Evolutionary conservation across 2,888 invertebrate species (phyloP).

Genomic region (Apocheima hispidaria): DNA sequence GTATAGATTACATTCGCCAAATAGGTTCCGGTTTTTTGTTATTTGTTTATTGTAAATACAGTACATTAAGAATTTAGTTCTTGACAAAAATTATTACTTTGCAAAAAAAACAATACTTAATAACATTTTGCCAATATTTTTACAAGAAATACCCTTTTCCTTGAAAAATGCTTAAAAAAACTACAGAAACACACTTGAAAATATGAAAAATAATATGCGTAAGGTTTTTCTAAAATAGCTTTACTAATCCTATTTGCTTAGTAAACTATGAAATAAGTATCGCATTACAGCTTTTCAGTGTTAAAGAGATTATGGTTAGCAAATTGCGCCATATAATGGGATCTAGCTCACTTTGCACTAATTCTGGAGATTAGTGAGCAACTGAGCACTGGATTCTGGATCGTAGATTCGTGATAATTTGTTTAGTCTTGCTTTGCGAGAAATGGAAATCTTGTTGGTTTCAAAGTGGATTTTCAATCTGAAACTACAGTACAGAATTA

Average conservation of each 20-base stretch:
- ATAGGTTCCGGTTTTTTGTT: no score
- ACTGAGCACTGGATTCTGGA: conserved; percentile 2
- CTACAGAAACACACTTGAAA: neutral
- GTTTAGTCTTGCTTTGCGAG: conserved; percentile 12
- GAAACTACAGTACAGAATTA: neutral
- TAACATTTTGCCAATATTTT: no score
- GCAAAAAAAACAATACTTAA: no score
- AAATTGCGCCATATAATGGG: conserved; percentile 37
- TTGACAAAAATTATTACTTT: no score
- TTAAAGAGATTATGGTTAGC: conserved; percentile 38
- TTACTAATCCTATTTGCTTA: conserved; percentile 27
- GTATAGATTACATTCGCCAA: no score
- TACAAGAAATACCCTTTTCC: no score
- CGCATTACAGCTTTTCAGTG: conserved; percentile 37
- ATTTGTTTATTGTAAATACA: no score
- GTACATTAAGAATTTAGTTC: no score
- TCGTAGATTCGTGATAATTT: conserved; percentile 12
- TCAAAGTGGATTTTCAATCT: conserved; percentile 5
- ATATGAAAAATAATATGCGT: neutral
- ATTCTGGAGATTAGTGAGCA: conserved; percentile 36
- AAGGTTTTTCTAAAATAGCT: conserved; percentile 27
- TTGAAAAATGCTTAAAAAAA: no score
- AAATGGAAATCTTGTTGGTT: conserved; percentile 7
- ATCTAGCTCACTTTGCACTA: conserved; percentile 38
- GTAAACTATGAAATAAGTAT: conserved; percentile 25